Percentiles rank a stretch among this genome's conserved stretches.
phyloP scores from a whole-genome alignment of 1,140 invertebrate species.

The Batillaria attramentaria region DNA sequence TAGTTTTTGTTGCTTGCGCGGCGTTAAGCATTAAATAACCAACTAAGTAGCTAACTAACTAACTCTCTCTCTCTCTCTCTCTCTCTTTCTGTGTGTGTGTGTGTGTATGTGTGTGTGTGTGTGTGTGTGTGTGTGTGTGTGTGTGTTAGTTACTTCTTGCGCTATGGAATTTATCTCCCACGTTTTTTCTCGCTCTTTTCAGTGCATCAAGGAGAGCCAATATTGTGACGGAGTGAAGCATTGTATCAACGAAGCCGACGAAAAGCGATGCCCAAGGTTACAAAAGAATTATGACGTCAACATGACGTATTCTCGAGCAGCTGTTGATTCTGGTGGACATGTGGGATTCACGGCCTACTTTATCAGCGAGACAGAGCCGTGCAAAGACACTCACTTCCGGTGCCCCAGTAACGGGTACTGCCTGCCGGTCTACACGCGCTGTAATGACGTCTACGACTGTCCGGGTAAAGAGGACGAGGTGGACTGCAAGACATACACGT shows the following conservation, averaged over 20 bases:
- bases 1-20: too few relatives aligned
- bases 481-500: slow-evolving; percentile 11
- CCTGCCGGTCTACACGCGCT: neutral
- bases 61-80: too few relatives aligned
- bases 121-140: too few relatives aligned
- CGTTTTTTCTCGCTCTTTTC: too few relatives aligned
- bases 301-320: neutral
- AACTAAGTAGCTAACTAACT: too few relatives aligned
- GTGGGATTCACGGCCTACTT: neutral
- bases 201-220: too few relatives aligned
- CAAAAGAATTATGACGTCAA: too few relatives aligned
- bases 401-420: neutral
- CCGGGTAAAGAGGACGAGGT: neutral
- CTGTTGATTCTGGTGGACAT: neutral
- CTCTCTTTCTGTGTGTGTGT: too few relatives aligned
- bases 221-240: slow-evolving; percentile 28
- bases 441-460: slow-evolving; percentile 17
- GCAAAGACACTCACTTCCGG: neutral
- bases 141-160: too few relatives aligned
- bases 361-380: neutral
- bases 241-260: slow-evolving; percentile 22
- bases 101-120: too few relatives aligned
- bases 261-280: slow-evolving; percentile 19
- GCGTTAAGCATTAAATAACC: too few relatives aligned
- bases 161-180: too few relatives aligned